Percentiles rank a stretch among this genome's conserved stretches.
Conservation (phyloP, 2,113 vertebrate genomes). For the Chunga burmeisteri region DNA sequence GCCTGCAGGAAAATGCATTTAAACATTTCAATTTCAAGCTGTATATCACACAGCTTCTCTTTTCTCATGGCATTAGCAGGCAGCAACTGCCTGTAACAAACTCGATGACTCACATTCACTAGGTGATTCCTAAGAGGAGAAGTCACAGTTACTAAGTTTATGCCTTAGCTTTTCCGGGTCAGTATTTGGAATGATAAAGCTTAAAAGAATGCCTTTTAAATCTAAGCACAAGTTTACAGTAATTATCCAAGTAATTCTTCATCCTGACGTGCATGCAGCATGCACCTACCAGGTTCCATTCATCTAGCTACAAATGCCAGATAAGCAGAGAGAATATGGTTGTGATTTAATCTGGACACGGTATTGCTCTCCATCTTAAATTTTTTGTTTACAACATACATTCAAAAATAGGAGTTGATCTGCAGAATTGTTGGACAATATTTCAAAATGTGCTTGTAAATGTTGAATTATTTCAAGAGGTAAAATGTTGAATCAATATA, state of each 20-base stretch:
- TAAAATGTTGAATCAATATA: fast-evolving
- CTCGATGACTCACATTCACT: background rate
- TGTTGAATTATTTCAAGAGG: background rate
- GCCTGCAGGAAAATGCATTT: background rate
- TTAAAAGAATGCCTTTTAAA: background rate
- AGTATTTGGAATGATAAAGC: background rate
- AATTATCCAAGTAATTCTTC: background rate
- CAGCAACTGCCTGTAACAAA: background rate
- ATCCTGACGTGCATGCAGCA: background rate
- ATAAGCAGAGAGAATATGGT: background rate
- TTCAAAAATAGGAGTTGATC: background rate
- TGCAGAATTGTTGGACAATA: background rate
- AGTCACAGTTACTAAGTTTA: background rate
- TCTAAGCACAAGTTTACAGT: background rate
- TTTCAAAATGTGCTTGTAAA: background rate
- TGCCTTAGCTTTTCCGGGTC: background rate
- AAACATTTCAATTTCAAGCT: background rate
- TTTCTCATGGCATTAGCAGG: background rate
- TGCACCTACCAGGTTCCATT: background rate
- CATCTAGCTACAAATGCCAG: background rate
- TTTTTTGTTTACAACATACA: background rate
- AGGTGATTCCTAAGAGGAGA: background rate
- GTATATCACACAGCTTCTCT: background rate
- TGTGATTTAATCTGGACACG: background rate
- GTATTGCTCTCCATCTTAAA: background rate